A percentile compares a stretch with the other conserved stretches of the same genome.
These are phyloP conservation scores for Gandaritis pyraliata DNA, from an alignment of 2,888 invertebrate genomes.

Conservation along the genomic window DNA sequence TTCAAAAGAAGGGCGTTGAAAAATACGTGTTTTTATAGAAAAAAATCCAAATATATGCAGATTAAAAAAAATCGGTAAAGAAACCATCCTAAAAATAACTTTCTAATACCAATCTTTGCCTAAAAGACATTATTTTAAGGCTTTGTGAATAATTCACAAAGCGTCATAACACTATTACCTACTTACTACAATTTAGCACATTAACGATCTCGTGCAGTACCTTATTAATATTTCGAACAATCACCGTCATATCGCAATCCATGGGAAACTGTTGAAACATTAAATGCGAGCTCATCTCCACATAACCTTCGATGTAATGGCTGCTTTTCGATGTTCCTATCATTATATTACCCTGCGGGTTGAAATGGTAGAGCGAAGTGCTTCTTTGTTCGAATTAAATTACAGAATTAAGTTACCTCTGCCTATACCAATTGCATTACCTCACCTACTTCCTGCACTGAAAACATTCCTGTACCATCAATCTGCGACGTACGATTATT, in stretches of 20 bases:
- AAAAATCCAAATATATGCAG: too few species aligned
- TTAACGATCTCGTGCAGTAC: constrained; percentile 19
- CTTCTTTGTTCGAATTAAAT: constrained; percentile 7
- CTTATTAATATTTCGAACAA: constrained; percentile 35
- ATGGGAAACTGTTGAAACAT: constrained; percentile 44
- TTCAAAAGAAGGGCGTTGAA: too few species aligned
- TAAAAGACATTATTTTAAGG: not conserved
- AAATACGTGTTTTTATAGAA: too few species aligned
- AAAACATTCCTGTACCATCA: too few species aligned
- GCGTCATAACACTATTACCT: not conserved
- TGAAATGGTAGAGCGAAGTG: constrained; percentile 1
- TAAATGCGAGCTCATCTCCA: constrained; percentile 42
- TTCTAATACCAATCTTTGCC: too few species aligned
- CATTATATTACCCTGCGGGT: constrained; percentile 4
- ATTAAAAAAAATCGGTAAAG: too few species aligned
- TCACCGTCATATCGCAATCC: constrained; percentile 40
- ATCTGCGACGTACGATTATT: too few species aligned
- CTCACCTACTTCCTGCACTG: too few species aligned
- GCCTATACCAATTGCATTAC: too few species aligned
- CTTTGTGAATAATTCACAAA: not conserved
- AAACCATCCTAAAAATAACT: too few species aligned
- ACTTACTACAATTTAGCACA: constrained; percentile 9
- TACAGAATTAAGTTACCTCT: too few species aligned
- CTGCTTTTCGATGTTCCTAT: constrained; percentile 24
- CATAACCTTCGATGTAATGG: constrained; percentile 36